Evolutionary conservation across 2,888 invertebrate genomes (phyloP), one percentile per base, ranked within the genome.

Genomic region (Eupithecia tripunctaria): DNA sequence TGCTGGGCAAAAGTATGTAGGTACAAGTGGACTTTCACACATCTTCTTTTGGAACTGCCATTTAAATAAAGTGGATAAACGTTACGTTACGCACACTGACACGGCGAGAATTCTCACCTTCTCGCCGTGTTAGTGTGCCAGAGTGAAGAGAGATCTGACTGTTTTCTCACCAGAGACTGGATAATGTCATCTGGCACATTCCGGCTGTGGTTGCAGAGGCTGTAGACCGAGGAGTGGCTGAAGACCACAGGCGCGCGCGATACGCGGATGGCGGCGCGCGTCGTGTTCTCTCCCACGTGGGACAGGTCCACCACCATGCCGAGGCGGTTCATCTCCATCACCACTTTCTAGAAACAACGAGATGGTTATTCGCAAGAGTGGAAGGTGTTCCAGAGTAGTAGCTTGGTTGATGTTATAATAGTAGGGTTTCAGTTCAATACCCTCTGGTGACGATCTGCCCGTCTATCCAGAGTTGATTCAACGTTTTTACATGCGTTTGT

Each of bases 291-390:
- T 0, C 96, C 96, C 15, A 97, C 97, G 88, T 97, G 96, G 0
- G 96, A 96, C 79, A 97, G 88, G 84, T 97, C 97, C 68, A 97
- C 96, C 82, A 97, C 89, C 97, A 97, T 97, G 0, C 97, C 97
- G 25, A 97, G 93, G 0, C 97, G 95, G 89, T 97, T 97, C 97
- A 97, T 97, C 90, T 97, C 97, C 74, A 94, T 95, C 2, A 97
- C 95, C 74, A 97, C 96, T 91, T 95, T 96, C 96, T 96, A 93
- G 79, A 71, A 81, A 85, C 86, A 87, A 67, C 21, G 5, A 21
- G 15, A 15, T 56, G 38, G 14, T 41, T 15, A 64, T 36, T 62
- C 32, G 36, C 36, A n/a, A 63, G 8, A 8, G 32, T 21, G 18
- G 7, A 29, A 29, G 18, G 29, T 14, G 12, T 4, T 5, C 4